phyloP scores from a whole-genome alignment of 2,888 invertebrate genomes.

The Mongoloraphidia duomilia region DNA sequence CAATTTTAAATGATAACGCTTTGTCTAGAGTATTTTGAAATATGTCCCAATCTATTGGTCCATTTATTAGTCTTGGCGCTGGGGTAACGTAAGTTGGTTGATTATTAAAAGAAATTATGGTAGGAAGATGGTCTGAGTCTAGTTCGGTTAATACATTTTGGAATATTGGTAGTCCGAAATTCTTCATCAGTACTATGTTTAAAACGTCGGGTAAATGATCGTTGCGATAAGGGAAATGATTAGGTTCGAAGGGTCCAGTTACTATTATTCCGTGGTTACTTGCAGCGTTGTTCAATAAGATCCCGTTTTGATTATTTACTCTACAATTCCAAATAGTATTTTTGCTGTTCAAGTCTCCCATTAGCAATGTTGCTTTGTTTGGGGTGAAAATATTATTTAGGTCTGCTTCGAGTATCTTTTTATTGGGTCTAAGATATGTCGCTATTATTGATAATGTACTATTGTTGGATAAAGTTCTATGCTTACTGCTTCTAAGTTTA shows the following conservation, averaged over 20 bases:
- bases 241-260: slow-evolving; percentile 7
- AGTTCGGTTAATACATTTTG: slow-evolving; percentile 9
- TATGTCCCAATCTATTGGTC: no score
- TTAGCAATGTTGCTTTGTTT: no score
- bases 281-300: slow-evolving; percentile 2
- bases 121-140: slow-evolving; percentile 7
- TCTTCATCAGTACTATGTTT: slow-evolving; percentile 8
- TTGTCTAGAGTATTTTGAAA: no score
- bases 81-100: not conserved
- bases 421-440: no score
- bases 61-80: not conserved
- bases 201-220: slow-evolving; percentile 8
- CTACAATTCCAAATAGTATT: no score
- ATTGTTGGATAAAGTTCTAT: no score
- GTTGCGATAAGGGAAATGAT: slow-evolving; percentile 7
- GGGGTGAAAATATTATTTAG: no score
- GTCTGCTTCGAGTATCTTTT: no score
- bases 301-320: slow-evolving; percentile 8
- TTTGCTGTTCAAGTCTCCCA: no score
- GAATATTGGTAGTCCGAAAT: slow-evolving; percentile 3
- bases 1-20: no score
- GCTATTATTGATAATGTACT: no score
- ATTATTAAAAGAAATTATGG: slow-evolving; percentile 5
- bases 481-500: no score
- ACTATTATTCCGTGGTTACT: slow-evolving; percentile 6